Conservation (phyloP, 2,888 invertebrate genomes). For the Seladonia tumulorum region DNA sequence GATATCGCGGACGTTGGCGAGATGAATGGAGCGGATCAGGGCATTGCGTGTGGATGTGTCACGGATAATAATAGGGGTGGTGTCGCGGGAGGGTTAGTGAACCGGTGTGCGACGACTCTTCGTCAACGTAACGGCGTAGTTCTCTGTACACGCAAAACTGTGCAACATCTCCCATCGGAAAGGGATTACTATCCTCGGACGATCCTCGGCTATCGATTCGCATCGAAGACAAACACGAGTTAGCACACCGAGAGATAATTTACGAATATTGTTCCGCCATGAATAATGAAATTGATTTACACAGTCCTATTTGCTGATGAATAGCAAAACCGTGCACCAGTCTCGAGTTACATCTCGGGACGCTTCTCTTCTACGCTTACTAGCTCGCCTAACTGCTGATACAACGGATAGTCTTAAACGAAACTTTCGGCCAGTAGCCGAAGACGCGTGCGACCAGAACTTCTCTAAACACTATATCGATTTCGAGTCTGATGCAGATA, state of each 20-base stretch:
- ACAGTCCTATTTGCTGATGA: neutral
- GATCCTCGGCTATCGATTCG: neutral
- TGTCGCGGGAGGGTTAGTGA: conserved; percentile 66
- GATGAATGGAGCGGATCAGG: conserved; percentile 61
- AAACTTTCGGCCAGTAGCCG: neutral
- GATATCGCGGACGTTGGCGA: conserved; percentile 24
- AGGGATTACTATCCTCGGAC: neutral
- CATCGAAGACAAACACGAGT: neutral
- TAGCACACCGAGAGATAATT: neutral
- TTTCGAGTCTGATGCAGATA: conserved; percentile 71
- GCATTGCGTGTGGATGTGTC: conserved; percentile 64
- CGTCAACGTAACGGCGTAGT: conserved; percentile 38
- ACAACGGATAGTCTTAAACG: no score
- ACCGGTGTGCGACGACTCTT: conserved; percentile 53
- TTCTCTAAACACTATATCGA: conserved; percentile 79
- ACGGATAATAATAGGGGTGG: conserved; percentile 71
- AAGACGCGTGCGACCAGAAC: conserved; percentile 78
- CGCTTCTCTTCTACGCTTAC: neutral
- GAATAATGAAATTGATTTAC: neutral
- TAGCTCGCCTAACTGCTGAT: no score
- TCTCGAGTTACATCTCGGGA: neutral
- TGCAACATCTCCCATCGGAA: neutral
- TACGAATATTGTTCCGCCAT: neutral
- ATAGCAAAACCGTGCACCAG: neutral
- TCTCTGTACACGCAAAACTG: neutral